Base-by-base conservation (phyloP, 2,888 invertebrate genomes). In the Parthenolecanium corni region DNA sequence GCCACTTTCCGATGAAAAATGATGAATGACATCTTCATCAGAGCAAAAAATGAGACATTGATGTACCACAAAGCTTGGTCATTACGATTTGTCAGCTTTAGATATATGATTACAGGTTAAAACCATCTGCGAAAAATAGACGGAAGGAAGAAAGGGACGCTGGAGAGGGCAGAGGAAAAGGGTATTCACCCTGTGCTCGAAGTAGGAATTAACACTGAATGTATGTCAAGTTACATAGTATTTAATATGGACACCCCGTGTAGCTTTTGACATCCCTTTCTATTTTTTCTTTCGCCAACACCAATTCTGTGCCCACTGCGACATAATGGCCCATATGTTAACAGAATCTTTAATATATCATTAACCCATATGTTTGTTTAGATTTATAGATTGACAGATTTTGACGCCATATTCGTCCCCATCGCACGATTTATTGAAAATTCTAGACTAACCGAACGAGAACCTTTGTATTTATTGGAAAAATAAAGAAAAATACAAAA, bases 281-380 rank as follows among this genome's bases (percentile, higher is more conserved):
- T 62, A 16, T 25, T 14, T 18, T 23, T n/a, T 52, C 21, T 20
- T 51, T n/a, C n/a, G 16, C 38, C 25, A 52, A 52, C 62, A 52
- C 62, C 52, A 62, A 62, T 52, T 52, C 52, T 40, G 20, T 52
- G 62, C 52, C 52, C 52, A 62, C 52, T 44, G 52, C 62, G 52
- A 62, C 53, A 53, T 63, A 63, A 63, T 63, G 63, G 63, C 63
- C 63, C 63, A 63, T 63, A 63, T 63, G 63, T 63, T 63, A 54
- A 63, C 63, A 47, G 54, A 63, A 63, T 63, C 52, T 63, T 63
- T 63, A 63, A 63, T 63, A 63, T 63, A 63, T 63, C 63, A 63
- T 63, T 63, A 53, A 31, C 63, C 63, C 53, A 63, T 63, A 63
- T 63, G 63, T 63, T 63, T 63, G 54, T 63, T 63, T 63, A 53